Evolutionary conservation across 2,888 invertebrate species (phyloP).

Genomic region (Tachina lurida): DNA sequence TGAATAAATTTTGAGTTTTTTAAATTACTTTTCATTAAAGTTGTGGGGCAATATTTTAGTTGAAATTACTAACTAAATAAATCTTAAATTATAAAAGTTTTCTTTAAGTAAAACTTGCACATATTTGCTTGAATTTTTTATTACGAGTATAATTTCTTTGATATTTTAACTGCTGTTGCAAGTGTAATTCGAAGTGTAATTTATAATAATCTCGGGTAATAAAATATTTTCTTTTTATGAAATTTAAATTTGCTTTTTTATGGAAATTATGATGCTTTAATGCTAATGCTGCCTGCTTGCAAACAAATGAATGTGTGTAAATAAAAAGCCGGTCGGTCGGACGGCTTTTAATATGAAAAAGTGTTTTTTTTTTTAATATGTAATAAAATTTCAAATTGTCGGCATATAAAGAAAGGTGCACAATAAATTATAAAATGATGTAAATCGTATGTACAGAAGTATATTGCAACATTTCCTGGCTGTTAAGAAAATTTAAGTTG

Average conservation of each 20-base stretch:
- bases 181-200: not conserved
- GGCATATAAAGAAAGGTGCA: not conserved
- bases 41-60: conserved; percentile 4
- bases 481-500: not conserved
- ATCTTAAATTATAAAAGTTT: not conserved
- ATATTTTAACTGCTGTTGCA: conserved; percentile 6
- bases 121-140: not conserved
- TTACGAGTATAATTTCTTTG: not conserved
- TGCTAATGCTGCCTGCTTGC: not conserved
- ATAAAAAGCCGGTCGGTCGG: not conserved
- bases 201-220: conserved; percentile 16
- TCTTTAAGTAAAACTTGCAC: not conserved
- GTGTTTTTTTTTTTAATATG: not conserved
- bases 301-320: not conserved
- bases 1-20: not conserved
- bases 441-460: not conserved
- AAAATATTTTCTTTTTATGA: conserved; percentile 19
- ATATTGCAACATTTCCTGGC: not conserved
- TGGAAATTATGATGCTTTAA: conserved; percentile 1
- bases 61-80: not conserved
- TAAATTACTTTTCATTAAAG: not conserved
- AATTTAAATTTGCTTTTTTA: conserved; percentile 6
- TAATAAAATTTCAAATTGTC: not conserved
- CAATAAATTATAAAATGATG: conserved; percentile 1
- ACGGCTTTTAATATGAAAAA: not conserved